Base-by-base conservation (phyloP, 2,888 invertebrate species). In the Tinea semifulvella region DNA sequence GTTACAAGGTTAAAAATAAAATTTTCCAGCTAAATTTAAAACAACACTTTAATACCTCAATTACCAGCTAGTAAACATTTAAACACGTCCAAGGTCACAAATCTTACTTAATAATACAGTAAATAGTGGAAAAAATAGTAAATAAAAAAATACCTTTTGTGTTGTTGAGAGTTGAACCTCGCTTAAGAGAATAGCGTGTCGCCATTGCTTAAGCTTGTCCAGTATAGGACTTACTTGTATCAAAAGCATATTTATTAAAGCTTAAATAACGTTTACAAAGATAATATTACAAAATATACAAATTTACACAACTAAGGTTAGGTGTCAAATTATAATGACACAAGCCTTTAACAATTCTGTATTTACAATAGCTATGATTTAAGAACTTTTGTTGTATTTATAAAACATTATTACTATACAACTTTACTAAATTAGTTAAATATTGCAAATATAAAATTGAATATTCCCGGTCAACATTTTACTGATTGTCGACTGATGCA, bases 71-170 rank as follows among this genome's bases (percentile, higher is more conserved):
- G n/a, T n/a, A n/a, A n/a, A n/a, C n/a, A n/a, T n/a, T n/a, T n/a
- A n/a, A n/a, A n/a, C n/a, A n/a, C n/a, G n/a, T n/a, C n/a, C n/a
- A n/a, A n/a, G n/a, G n/a, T n/a, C n/a, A n/a, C n/a, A n/a, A n/a
- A n/a, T n/a, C n/a, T n/a, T n/a, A n/a, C n/a, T n/a, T n/a, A n/a
- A n/a, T n/a, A n/a, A n/a, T n/a, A n/a, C n/a, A n/a, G n/a, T n/a
- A n/a, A n/a, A n/a, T n/a, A n/a, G n/a, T n/a, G n/a, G n/a, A n/a
- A n/a, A n/a, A n/a, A n/a, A n/a, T n/a, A n/a, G n/a, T 17, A 25
- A 36, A 16, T 36, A 47, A 27, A 44, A 73, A 67, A n/a, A n/a
- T n/a, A 91, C 89, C 86, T 89, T 90, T 73, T 89, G 89, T 45
- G 88, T 86, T 52, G 86, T 85, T 50, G 88, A 83, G 53, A 89